These are phyloP conservation scores for Mythimna lalbum DNA, from an alignment of 2,888 invertebrate species.

Conservation along the genomic window DNA sequence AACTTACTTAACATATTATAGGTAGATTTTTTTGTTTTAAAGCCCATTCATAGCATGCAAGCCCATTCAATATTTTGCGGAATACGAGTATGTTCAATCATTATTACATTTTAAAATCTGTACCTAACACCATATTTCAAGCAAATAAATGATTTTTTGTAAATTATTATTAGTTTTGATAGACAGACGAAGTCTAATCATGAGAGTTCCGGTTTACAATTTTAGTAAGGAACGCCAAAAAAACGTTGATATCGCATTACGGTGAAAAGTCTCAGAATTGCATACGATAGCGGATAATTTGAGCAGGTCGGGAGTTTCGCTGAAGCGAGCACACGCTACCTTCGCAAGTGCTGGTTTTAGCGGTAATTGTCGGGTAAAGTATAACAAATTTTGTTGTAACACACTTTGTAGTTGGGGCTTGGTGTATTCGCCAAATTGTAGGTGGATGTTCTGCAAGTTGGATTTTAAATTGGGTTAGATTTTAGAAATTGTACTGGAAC, in stretches of 20 bases:
- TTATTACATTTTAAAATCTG: no score
- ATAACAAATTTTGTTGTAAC: constrained; percentile 54
- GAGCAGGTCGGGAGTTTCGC: constrained; percentile 40
- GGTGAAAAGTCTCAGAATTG: constrained; percentile 47
- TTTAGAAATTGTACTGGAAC: not conserved
- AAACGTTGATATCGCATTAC: constrained; percentile 29
- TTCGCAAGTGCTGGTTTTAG: constrained; percentile 51
- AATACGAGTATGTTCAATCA: no score
- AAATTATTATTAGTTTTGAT: no score
- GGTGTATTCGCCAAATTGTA: constrained; percentile 31
- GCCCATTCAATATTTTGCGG: no score
- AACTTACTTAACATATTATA: no score
- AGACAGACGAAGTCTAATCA: not conserved
- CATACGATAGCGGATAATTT: constrained; percentile 55
- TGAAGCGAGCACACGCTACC: constrained; percentile 53
- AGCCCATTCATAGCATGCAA: no score
- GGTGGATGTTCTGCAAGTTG: constrained; percentile 28
- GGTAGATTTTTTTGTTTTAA: no score
- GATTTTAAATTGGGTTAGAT: constrained; percentile 16
- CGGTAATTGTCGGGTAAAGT: constrained; percentile 53
- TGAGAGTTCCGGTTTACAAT: not conserved
- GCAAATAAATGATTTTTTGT: no score
- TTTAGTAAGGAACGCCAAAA: not conserved
- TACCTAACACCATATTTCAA: no score
- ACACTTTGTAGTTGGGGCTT: constrained; percentile 28